phyloP scores from a whole-genome alignment of 2,113 vertebrate genomes.

The Saguinus imperator region DNA sequence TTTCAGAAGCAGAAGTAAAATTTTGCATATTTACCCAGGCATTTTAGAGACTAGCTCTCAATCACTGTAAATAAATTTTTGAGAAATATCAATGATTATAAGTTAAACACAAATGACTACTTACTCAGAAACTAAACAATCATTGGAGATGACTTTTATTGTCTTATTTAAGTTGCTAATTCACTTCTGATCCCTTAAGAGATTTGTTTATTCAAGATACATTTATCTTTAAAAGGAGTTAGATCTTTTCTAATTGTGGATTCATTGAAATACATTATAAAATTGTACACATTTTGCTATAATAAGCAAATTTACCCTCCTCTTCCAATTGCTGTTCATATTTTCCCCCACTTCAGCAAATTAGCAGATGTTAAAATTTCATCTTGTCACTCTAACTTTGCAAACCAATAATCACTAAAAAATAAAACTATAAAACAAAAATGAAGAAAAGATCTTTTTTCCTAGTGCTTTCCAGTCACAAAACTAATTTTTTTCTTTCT shows the following conservation, averaged over 20 bases:
- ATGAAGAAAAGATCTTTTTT: background rate
- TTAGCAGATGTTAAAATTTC: constrained; percentile 39
- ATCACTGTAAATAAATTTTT: background rate
- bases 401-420: constrained; percentile 22
- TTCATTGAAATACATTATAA: background rate
- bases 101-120: background rate
- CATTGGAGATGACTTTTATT: background rate
- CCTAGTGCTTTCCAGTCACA: background rate
- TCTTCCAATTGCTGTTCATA: background rate
- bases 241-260: constrained; percentile 5
- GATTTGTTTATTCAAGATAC: background rate
- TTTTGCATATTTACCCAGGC: background rate
- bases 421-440: background rate
- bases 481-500: background rate
- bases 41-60: constrained; percentile 13
- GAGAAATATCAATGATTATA: background rate
- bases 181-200: constrained; percentile 23
- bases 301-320: constrained; percentile 25
- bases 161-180: background rate
- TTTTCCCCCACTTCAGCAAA: background rate
- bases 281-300: background rate
- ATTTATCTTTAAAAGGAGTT: constrained; percentile 13
- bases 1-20: background rate
- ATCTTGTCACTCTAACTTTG: constrained; percentile 2
- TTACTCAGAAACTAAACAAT: background rate